A percentile compares a stretch with the other conserved stretches of the same genome.
These are phyloP conservation scores for Leucania comma DNA, from an alignment of 2,888 invertebrate species.

Conservation along the genomic window DNA sequence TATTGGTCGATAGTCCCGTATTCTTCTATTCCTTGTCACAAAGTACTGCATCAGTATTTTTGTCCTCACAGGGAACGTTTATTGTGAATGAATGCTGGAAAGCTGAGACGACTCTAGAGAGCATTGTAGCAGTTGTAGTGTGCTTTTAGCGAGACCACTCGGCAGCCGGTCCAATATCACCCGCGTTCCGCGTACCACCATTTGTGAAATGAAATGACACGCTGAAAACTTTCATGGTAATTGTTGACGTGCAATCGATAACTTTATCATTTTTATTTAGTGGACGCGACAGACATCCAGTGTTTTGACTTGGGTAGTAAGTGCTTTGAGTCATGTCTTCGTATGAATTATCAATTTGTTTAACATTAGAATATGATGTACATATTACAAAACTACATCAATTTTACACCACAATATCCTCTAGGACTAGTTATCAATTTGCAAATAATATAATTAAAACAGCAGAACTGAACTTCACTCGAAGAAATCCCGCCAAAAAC, in stretches of 20 bases:
- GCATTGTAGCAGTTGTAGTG: conserved; percentile 68
- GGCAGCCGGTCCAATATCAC: conserved; percentile 56
- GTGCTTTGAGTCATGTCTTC: no score
- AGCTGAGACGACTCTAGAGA: conserved; percentile 64
- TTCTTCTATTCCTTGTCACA: conserved; percentile 17
- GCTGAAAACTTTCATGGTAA: conserved; percentile 61
- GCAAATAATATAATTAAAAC: no score
- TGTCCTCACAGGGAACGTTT: conserved; percentile 50
- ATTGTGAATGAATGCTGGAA: conserved; percentile 63
- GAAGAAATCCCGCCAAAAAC: no score
- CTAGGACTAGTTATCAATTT: no score
- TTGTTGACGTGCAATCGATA: conserved; percentile 59
- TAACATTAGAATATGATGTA: no score
- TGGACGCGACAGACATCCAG: no score
- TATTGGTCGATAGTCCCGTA: conserved; percentile 1
- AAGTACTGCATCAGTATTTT: conserved; percentile 41
- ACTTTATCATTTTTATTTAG: conserved; percentile 12
- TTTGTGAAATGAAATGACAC: conserved; percentile 69
- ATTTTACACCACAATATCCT: no score
- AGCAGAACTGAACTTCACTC: no score
- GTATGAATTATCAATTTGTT: no score
- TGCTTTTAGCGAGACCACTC: conserved; percentile 69
- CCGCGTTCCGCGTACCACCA: conserved; percentile 41
- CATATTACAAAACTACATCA: no score
- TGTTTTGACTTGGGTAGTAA: no score